phyloP scores from a whole-genome alignment of 1,140 invertebrate genomes.

The Microplitis mediator region DNA sequence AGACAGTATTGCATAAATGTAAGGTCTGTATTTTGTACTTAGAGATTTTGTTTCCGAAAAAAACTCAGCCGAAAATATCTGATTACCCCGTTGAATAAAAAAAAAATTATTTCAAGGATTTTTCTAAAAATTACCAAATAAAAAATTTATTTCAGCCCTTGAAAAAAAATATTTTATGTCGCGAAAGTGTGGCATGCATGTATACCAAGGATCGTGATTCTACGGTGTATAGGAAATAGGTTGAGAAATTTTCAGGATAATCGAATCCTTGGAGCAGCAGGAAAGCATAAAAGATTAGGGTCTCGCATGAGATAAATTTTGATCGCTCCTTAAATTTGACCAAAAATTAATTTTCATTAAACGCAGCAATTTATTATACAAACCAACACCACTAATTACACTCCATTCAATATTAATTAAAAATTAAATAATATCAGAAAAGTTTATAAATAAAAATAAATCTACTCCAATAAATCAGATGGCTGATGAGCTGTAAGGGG shows the following conservation, averaged over 20 bases:
- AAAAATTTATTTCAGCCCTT: too few species aligned
- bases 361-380: not conserved
- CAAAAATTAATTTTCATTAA: not conserved
- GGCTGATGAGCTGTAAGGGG: too few species aligned
- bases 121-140: too few species aligned
- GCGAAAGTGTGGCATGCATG: too few species aligned
- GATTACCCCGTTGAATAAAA: too few species aligned
- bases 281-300: constrained; percentile 45
- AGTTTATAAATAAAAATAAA: not conserved
- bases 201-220: not conserved
- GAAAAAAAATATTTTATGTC: too few species aligned
- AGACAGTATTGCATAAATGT: too few species aligned
- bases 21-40: too few species aligned
- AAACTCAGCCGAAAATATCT: too few species aligned
- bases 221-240: constrained; percentile 17
- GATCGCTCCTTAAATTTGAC: not conserved
- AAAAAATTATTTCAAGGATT: too few species aligned
- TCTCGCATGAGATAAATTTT: constrained; percentile 18
- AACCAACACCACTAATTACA: not conserved
- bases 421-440: not conserved
- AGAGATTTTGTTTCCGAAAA: too few species aligned
- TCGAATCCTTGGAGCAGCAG: constrained; percentile 55
- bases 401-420: not conserved
- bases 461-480: not conserved
- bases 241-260: constrained; percentile 48